Evolutionary conservation across 2,888 invertebrate genomes (phyloP).

Genomic region (Glyphotaelius pellucidus): DNA sequence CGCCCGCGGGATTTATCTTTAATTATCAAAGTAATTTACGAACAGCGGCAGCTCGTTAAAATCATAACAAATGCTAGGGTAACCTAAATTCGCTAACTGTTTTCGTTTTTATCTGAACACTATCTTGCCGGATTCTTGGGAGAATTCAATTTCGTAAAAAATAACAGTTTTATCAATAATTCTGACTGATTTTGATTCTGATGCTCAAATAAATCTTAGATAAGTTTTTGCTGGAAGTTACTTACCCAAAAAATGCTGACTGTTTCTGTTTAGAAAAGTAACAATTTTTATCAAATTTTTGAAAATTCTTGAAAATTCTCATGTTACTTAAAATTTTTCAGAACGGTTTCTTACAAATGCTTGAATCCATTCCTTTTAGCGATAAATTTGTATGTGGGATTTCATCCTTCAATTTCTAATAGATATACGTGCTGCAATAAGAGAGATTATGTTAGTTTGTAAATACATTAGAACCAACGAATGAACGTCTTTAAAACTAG

Average conservation of each 20-base stretch:
- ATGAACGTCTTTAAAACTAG: too few relatives aligned
- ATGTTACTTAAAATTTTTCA: background rate
- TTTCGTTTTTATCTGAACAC: background rate
- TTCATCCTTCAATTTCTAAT: background rate
- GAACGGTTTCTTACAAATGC: background rate
- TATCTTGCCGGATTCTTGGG: background rate
- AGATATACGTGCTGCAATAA: background rate
- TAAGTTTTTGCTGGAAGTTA: too few relatives aligned
- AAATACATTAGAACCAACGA: too few relatives aligned
- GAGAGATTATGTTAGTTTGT: too few relatives aligned
- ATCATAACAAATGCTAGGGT: constrained; percentile 2
- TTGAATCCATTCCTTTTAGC: background rate
- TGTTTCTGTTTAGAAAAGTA: too few relatives aligned
- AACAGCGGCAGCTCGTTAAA: constrained; percentile 26
- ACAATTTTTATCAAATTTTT: too few relatives aligned
- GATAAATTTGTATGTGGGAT: background rate
- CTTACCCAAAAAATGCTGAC: too few relatives aligned
- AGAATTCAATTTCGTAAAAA: background rate
- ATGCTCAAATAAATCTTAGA: too few relatives aligned
- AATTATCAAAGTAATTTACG: constrained; percentile 24
- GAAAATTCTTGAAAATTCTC: too few relatives aligned
- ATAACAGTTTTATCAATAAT: background rate
- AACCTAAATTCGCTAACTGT: background rate
- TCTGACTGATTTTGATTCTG: background rate
- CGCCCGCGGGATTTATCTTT: constrained; percentile 10